Base-by-base conservation (phyloP, 2,797 vertebrate species). In the Nasua narica region DNA sequence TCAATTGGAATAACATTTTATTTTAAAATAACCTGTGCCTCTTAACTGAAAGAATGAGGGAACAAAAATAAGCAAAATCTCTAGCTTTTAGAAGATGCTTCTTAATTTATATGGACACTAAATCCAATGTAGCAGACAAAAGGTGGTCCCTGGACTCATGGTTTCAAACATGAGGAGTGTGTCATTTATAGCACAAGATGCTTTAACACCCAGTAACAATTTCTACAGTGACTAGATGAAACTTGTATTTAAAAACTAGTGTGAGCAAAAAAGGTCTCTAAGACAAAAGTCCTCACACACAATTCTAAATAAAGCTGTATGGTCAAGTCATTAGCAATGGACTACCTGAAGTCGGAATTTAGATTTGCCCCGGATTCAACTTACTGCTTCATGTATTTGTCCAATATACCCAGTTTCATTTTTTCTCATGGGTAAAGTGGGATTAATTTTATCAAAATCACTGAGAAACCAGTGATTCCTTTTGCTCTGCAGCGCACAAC, bases 21-120 rank as follows among this genome's bases (percentile, higher is more conserved):
- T 87, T 89, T 94, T 74, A 86, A 96, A 93, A 91, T n/a, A 92
- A 92, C 43, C 40, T 11, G n/a, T 72, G 12, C 14, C 9, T 77
- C n/a, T 96, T 90, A 77, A 90, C 35, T 21, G 19, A 87, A 86
- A 81, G 13, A 48, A 62, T 3, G 5, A 65, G 6, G 32, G 4
- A 62, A 32, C 11, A 76, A 92, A 89, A 81, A 29, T 50, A 81
- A 87, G 12, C 25, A 65, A 91, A 88, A 84, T 56, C 65, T 86
- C 52, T 54, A 48, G 18, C 14, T 94, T 35, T 87, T 56, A 90
- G 27, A 79, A 8, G 76, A 84, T 65, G 46, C 25, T 89, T 82
- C 25, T 60, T 87, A 89, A 78, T 19, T 69, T 76, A 78, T 1
- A 0, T 21, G 77, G 23, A 74, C 23, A 21, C 50, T 25, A 65